These are phyloP conservation scores for Neogobius melanostomus DNA, from an alignment of 2,113 vertebrate genomes.

Conservation along the genomic window DNA sequence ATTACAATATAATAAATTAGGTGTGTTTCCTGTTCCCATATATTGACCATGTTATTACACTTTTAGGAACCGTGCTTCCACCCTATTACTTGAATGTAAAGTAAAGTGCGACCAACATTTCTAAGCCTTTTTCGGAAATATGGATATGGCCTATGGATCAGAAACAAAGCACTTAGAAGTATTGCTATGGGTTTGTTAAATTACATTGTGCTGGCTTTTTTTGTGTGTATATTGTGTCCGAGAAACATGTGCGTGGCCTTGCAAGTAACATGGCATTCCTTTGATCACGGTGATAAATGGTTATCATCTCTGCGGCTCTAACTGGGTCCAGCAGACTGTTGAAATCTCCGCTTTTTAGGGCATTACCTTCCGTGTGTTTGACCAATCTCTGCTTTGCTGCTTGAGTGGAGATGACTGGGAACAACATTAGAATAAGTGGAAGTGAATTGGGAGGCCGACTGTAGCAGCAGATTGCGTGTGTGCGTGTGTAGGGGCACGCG, in stretches of 20 bases:
- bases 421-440: conserved; percentile 70
- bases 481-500: conserved; percentile 25
- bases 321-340: conserved; percentile 44
- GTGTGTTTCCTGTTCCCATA: too few relatives aligned
- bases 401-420: conserved; percentile 64
- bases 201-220: too few relatives aligned
- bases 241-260: conserved; percentile 7
- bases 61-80: too few relatives aligned
- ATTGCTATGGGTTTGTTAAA: too few relatives aligned
- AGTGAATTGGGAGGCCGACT: conserved; percentile 62
- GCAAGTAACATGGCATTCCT: conserved; percentile 27
- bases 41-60: too few relatives aligned
- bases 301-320: conserved; percentile 56
- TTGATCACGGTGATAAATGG: conserved; percentile 67
- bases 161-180: too few relatives aligned
- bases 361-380: conserved; percentile 69
- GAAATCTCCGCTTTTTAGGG: conserved; percentile 62
- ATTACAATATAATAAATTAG: too few relatives aligned
- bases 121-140: too few relatives aligned
- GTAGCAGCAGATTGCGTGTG: conserved; percentile 39
- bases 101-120: too few relatives aligned
- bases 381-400: conserved; percentile 70
- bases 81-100: too few relatives aligned
- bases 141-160: too few relatives aligned
- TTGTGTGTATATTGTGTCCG: too few relatives aligned